Evolutionary conservation across 2,797 vertebrate species (phyloP), one percentile per base, ranked within the genome.

Genomic region (Clarias platycephalus): DNA sequence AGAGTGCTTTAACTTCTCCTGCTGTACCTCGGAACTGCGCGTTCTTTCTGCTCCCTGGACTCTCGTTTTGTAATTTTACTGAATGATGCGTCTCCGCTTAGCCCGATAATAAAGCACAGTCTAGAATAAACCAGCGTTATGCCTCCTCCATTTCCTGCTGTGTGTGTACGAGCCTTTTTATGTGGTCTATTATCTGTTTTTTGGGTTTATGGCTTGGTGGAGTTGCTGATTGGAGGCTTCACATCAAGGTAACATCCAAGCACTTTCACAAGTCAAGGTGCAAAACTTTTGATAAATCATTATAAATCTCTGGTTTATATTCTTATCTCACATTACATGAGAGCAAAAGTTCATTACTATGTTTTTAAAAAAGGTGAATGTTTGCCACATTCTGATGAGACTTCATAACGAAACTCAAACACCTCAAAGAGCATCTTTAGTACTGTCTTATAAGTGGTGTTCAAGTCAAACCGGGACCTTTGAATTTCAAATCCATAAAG

Each of bases 41-140:
- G 91, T 92, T 91, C 93, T 94, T 64, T 96, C 96, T 96, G 96
- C 96, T 97, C 96, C 96, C 97, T 97, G 96, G 97, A 97, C 97
- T 96, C 97, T 96, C 91, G 97, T 96, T 99, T 97, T 98, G 94
- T 95, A 95, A 99, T 98, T 97, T 95, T 98, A 97, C 97, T 98
- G 97, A 98, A 98, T 98, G 97, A 98, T 95, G 97, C 97, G 97
- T 98, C 97, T 97, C 97, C 96, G 98, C 97, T 99, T 99, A 98
- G 97, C 97, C 97, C 97, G 93, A 94, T 98, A 99, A 98, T 98
- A 99, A 99, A 99, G 97, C 98, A 99, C 97, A 99, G 97, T 98
- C 97, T 98, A 97, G 97, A 97, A 96, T 96, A 96, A 96, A 93
- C 88, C 86, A 60, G 84, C 67, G 64, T 87, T 77, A 84, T 58